Evolutionary conservation across 2,888 invertebrate genomes (phyloP), one percentile per base, ranked within the genome.

Genomic region (Pantelozetes paolii): DNA sequence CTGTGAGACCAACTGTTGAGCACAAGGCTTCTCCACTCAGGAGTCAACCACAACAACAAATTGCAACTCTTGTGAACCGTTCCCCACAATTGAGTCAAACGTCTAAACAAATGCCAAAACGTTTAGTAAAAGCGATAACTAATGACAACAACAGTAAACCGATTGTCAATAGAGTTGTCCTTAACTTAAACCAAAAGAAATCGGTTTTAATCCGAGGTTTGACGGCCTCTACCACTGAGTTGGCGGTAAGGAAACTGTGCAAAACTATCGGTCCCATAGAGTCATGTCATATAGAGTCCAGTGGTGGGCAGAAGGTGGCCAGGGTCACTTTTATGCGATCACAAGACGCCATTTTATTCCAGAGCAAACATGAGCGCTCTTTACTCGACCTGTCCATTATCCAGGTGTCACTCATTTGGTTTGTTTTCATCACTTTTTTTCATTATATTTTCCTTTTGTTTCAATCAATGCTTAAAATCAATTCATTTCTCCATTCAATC

Each of bases 321-420:
- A 45, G 18, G 26, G 69, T 69, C 8, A 45, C 45, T 6, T 69
- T 69, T 18, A 42, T 32, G 9, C 69, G 69, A 40, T 26, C 42
- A 2, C 42, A 69, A 11, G 69, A 69, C 45, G 69, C 69, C 26
- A 40, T 69, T 1, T 11, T 23, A 36, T 69, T 69, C 36, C 40
- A 40, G 26, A 26, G 26, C 42, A 69, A 69, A 69, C 18, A 69
- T 20, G 69, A 69, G 23, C 40, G 45, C 42, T 26, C 45, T 40
- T 42, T 69, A 26, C 42, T 69, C 36, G 69, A 69, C 20, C 69
- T 69, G 26, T 26, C 26, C 26, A 26, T 69, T 1, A 69, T 69
- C 26, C 69, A 69, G 26, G 69, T 69, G 13, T 69, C 69, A 18
- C 69, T 69, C 40, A 45, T 45, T 57, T 57, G 57, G 57, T 57